Evolutionary conservation across 2,113 vertebrate genomes (phyloP), one percentile per base, ranked within the genome.

Genomic region (Oreochromis tanganicae): DNA sequence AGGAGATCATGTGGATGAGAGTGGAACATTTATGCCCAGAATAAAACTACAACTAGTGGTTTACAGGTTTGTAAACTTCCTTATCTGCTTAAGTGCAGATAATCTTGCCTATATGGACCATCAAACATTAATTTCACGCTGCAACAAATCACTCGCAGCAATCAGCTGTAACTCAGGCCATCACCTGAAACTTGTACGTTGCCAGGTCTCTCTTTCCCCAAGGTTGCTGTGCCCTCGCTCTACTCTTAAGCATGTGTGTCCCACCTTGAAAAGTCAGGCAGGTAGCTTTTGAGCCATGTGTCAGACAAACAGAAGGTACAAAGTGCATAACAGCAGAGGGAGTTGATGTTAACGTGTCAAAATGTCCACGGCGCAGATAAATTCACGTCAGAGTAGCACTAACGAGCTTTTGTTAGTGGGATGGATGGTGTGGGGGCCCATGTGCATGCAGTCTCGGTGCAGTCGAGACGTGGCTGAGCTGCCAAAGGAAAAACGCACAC

Each of bases 191-290:
- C 29, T 82, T 52, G 6, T 63, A 81, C 75, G 9, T 84, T 71
- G 63, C 38, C 43, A 24, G 57, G 57, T 82, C 55, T 88, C 34
- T 78, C 34, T 90, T 32, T 85, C 27, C 10, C 73, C 78, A 83
- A 95, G 95, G 94, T 92, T 92, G 91, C 88, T 73, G 85, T 82
- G 85, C 41, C 93, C 91, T 94, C 73, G 75, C 88, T 90, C 81
- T 81, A 41, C 83, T 87, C 79, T 81, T 89, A 83, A 85, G 86
- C 83, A 73, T 29, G 43, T 2, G 55, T 73, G 48, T 89, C 83
- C 82, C 80, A 85, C 55, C 83, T 81, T 24, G 17, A 38, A 32
- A 61, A 32, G 38, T 17, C 59, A 17, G 19, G n/a, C 32, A 10
- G 11, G n/a, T 57, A 6, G 17, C 61, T 83, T 83, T 57, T 27